Evolutionary conservation across 2,113 vertebrate genomes (phyloP), one percentile per base, ranked within the genome.

Genomic region (Cyrtonyx montezumae): DNA sequence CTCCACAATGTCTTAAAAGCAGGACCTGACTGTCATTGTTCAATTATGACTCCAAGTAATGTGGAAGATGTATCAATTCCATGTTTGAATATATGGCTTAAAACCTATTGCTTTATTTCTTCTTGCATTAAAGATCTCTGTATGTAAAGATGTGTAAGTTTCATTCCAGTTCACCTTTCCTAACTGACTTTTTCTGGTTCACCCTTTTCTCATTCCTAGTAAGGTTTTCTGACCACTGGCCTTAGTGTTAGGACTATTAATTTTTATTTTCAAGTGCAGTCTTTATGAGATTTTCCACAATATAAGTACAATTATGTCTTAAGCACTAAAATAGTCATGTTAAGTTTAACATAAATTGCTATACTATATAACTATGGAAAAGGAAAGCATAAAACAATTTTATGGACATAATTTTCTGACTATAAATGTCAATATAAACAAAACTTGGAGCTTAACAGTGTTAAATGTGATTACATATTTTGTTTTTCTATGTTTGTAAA

Each of bases 291-390:
- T 26, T 25, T 51, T 51, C 23, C 23, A 51, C 49, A 23, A 26
- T 26, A 51, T 14, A 12, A 94, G 15, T 17, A 69, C 79, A 94
- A 62, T 1, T 58, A 8, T 46, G 11, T 55, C 37, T 68, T 62
- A 86, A 89, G 43, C 22, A 36, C 2, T 73, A 74, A 36, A 18
- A 2, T 48, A 81, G 51, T 67, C 77, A 53, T 87, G 30, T 36
- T 73, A 92, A 92, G 82, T 69, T 63, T 69, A 66, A 9, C 13
- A 63, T 32, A 78, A 93, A 84, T 66, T 55, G 90, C 84, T 84
- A 79, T 36, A 73, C 10, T 16, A 11, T 79, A 11, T 65, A 32
- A 81, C 73, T 91, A 75, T 92, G 6, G 30, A 86, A 93, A 78
- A 73, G 43, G 81, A 53, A 46, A 46, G 2, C 11, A 61, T 42